Evolutionary conservation across 2,888 invertebrate genomes (phyloP), one percentile per base, ranked within the genome.

Genomic region (Protonemura montana): DNA sequence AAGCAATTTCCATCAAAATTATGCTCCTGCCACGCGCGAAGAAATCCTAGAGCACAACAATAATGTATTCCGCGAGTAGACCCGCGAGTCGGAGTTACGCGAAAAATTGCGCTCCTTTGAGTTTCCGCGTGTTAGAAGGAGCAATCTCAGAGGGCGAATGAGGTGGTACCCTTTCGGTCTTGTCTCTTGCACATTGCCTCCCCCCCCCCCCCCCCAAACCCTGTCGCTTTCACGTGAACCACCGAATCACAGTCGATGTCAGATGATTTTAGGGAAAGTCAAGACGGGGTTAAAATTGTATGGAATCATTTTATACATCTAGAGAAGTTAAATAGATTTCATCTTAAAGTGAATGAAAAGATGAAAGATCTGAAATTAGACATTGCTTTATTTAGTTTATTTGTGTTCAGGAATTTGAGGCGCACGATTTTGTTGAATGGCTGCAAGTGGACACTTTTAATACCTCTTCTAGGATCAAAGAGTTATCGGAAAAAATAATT

Each of bases 131-230:
- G 78, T 78, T 78, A 78, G 78, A 5, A 27, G 0, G 0, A 26
- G 78, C 78, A 78, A 78, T 78, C 78, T 78, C 78, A n/a, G 78
- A 7, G 26, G 78, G 26, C 78, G 78, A 21, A 59, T 59, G 59
- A 59, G 59, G 21, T 21, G 59, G 2, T 21, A 59, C 1, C 16
- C 59, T 21, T 59, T 59, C n/a, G 59, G 16, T 1, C 59, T 21
- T 21, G 59, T 59, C 6, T 59, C 16, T 21, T 21, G 16, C 59
- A 13, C 5, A 41, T 5, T 7, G 41, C 59, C 59, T 21, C 59
- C 59, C 21, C 59, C 59, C 59, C 59, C 13, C 13, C 21, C 21
- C 21, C 59, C 59, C 59, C 59, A 59, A 21, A 59, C 27, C 78
- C 27, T 16, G 5, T 5, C 76, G 76, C 21, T 21, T 5, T 7